Evolutionary conservation across 2,113 vertebrate species (phyloP), one percentile per base, ranked within the genome.

Genomic region (Gambusia holbrooki): DNA sequence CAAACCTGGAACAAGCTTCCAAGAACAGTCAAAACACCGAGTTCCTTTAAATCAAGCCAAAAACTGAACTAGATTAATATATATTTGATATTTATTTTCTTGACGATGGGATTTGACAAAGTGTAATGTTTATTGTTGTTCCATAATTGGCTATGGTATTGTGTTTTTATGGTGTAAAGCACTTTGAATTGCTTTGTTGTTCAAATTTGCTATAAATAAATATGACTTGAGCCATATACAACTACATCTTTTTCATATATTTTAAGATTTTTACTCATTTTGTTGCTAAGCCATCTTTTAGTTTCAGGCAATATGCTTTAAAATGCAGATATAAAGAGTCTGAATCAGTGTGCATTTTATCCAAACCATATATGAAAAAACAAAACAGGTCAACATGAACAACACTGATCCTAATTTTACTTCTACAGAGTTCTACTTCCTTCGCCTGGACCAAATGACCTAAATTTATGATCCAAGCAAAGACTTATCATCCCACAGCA

Each of bases 401-500:
- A 35, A 64, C 29, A 82, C 42, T 3, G 1, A 61, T 58, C n/a
- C 28, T 10, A 40, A 72, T 4, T 75, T 84, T 61, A 73, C 37
- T 72, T 80, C 72, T 11, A 76, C 88, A 88, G 66, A 74, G 8
- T 71, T 81, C 68, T 30, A 82, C 73, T 79, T 76, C 45, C 37
- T 84, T 33, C 40, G 61, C 51, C 71, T 76, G 86, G 10, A 80
- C 77, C 10, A 5, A 75, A 71, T 91, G 89, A 87, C 87, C 91
- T 76, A 80, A 65, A 89, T 92, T 79, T 65, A 82, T 8, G 73
- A 70, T 75, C 79, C 66, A 81, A 85, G 84, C 58, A 73, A 74
- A 73, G 62, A 90, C 82, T 90, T 81, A 92, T 93, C 90, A 87
- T 73, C 75, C 78, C 62, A 22, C 74, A 88, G 84, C 88, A 90